Evolutionary conservation across 2,113 vertebrate genomes (phyloP), one percentile per base, ranked within the genome.

Genomic region (Passer montanus): DNA sequence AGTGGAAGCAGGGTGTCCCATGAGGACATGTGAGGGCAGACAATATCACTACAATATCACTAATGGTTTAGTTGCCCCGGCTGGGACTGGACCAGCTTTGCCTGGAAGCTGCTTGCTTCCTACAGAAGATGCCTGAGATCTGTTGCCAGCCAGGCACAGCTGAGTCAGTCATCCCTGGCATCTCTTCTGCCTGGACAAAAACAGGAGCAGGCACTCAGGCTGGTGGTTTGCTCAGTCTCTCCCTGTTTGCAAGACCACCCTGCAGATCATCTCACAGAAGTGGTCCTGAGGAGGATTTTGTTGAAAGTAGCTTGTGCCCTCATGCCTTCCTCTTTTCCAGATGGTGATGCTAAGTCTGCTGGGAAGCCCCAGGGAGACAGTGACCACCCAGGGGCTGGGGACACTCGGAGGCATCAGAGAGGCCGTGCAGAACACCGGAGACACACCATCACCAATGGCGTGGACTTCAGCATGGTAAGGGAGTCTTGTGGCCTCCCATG

Each of bases 371-470:
- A 98, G 79, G 98, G 97, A 24, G 98, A 99, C 77, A 97, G 39
- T 20, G 19, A 96, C 28, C 93, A 95, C 6, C 93, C 96, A 7
- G 98, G 97, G 20, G 66, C 98, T 49, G 89, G 85, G 13, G 97
- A 95, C 3, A 55, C 96, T 69, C 97, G 97, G 62, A 96, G 98
- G 33, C 98, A 98, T 53, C 97, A 97, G 88, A 96, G 98, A 20
- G 97, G 96, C 44, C 98, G 98, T 18, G 98, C 98, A 2, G 98
- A 99, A 9, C 98, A 98, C 72, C 97, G 99, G 50, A 97, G 99
- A n/a, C 99, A 99, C 89, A 99, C 99, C 75, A 99, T 99, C 96
- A 98, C 99, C 93, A 99, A 96, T 0, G 99, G 99, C 1, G 98
- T 99, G 82, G 99, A 99, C 97, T 99, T 99, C 26, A 97, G 98